Evolutionary conservation across 2,888 invertebrate genomes (phyloP).

Genomic region (Unio delphinus): DNA sequence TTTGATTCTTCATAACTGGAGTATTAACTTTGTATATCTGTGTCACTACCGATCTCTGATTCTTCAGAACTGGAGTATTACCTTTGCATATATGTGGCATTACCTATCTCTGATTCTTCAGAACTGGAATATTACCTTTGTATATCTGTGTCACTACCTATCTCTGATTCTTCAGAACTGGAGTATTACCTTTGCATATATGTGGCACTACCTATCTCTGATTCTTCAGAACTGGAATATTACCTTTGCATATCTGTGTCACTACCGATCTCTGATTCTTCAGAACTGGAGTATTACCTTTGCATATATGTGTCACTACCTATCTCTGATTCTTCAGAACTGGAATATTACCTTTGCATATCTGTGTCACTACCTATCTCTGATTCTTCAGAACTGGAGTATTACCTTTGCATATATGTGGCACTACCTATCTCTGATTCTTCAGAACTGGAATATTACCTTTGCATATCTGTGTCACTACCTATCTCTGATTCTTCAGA

Average conservation of each 20-base stretch:
- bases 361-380: conserved; percentile 80
- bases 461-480: conserved; percentile 75
- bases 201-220: conserved; percentile 79
- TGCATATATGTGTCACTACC: conserved; percentile 76
- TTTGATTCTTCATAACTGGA: conserved; percentile 76
- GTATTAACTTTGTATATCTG: conserved; percentile 61
- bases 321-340: conserved; percentile 78
- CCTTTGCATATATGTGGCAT: conserved; percentile 74
- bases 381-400: conserved; percentile 74
- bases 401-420: conserved; percentile 67
- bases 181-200: conserved; percentile 65
- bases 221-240: conserved; percentile 73
- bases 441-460: conserved; percentile 63
- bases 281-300: conserved; percentile 59
- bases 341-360: conserved; percentile 45
- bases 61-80: conserved; percentile 72
- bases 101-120: conserved; percentile 80
- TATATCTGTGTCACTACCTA: conserved; percentile 77
- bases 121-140: conserved; percentile 53
- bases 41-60: conserved; percentile 80
- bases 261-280: conserved; percentile 80
- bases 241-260: conserved; percentile 73
- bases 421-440: conserved; percentile 82
- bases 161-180: conserved; percentile 77
- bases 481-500: conserved; percentile 79